Conservation (phyloP, 2,888 invertebrate species). For the Lydus trimaculatus region DNA sequence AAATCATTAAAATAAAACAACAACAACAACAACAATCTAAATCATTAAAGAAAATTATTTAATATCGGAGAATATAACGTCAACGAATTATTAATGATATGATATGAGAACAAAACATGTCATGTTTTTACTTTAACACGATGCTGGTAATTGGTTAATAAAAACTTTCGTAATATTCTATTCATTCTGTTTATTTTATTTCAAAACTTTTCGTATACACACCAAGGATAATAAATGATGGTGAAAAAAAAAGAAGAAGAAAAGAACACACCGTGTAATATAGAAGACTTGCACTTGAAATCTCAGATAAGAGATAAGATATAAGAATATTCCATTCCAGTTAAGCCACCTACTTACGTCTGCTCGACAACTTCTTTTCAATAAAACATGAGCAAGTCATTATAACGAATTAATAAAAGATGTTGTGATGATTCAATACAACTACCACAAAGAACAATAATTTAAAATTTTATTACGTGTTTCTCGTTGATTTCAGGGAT, state of each 20-base stretch:
- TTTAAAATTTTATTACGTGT: conserved; percentile 22
- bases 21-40: neutral
- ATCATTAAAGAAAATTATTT: neutral
- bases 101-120: neutral
- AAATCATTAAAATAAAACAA: neutral
- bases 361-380: neutral
- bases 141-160: neutral
- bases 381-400: conserved; percentile 13
- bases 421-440: conserved; percentile 11
- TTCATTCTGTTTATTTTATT: conserved; percentile 3
- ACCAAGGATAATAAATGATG: neutral
- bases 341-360: conserved; percentile 5
- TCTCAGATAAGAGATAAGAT: conserved; percentile 1
- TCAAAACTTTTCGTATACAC: conserved; percentile 1
- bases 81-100: neutral
- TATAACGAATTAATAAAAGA: conserved; percentile 14
- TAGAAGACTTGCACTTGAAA: neutral
- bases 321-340: neutral
- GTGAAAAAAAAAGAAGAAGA: neutral
- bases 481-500: neutral
- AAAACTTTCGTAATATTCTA: neutral
- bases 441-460: conserved; percentile 17
- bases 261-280: neutral
- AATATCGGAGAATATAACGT: neutral
- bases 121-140: neutral